phyloP scores from a whole-genome alignment of 2,888 invertebrate genomes.

The Drepana falcataria region DNA sequence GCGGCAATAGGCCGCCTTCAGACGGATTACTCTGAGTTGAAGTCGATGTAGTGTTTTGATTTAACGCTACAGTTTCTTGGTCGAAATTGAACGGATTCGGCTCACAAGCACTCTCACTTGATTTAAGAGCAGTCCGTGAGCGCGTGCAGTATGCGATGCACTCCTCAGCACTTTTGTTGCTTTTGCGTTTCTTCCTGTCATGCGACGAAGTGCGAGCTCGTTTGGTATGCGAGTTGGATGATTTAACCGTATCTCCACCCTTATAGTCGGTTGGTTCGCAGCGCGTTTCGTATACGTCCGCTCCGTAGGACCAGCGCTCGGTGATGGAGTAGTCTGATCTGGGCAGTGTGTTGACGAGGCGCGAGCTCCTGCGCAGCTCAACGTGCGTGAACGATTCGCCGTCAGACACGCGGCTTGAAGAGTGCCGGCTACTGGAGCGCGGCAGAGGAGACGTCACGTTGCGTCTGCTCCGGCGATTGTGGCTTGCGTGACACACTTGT shows the following conservation, averaged over 20 bases:
- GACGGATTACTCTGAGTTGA: slow-evolving; percentile 42
- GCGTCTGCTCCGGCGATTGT: slow-evolving; percentile 60
- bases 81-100: slow-evolving; percentile 41
- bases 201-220: slow-evolving; percentile 62
- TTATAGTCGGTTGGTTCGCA: slow-evolving; percentile 56
- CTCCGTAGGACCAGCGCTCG: slow-evolving; percentile 79
- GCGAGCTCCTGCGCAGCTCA: slow-evolving; percentile 66
- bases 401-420: slow-evolving; percentile 44
- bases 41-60: slow-evolving; percentile 40
- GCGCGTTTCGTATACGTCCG: slow-evolving; percentile 74
- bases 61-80: slow-evolving; percentile 35
- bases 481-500: slow-evolving; percentile 67
- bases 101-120: slow-evolving; percentile 66
- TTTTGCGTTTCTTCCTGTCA: slow-evolving; percentile 66
- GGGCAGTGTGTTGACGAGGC: slow-evolving; percentile 70
- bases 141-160: slow-evolving; percentile 71
- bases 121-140: slow-evolving; percentile 70
- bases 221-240: slow-evolving; percentile 42
- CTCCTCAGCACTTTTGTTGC: slow-evolving; percentile 51
- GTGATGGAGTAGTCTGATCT: slow-evolving; percentile 77
- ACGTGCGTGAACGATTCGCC: slow-evolving; percentile 60
- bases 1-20: slow-evolving; percentile 68
- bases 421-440: slow-evolving; percentile 54
- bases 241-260: slow-evolving; percentile 55
- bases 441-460: slow-evolving; percentile 63